Base-by-base conservation (phyloP, 2,888 invertebrate genomes). In the Lagria hirta region DNA sequence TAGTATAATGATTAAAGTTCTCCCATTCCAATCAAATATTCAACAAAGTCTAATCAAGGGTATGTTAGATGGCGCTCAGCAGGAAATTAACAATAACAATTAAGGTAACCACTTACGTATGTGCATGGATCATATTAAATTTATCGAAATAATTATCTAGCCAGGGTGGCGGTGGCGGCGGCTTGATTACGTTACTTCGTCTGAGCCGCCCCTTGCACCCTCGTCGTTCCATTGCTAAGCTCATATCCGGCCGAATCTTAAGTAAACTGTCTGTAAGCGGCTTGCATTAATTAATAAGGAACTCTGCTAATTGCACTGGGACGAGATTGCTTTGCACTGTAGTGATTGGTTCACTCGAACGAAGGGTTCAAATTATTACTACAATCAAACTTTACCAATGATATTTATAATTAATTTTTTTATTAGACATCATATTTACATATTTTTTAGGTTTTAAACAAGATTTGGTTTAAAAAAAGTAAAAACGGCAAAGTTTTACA, bases 211-310 rank as follows among this genome's bases (percentile, higher is more conserved):
- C 27, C 42, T 34, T 17, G 20, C 17, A 23, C 43, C 22, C 40
- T 30, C 56, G 50, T 30, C 56, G 50, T 54, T 54, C 48, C 34
- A 38, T 37, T 32, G 46, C 40, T 33, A 48, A 56, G 55, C 62
- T 65, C 64, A 68, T 65, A 66, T 66, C 66, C 67, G 65, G 65
- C 58, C 64, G 57, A 65, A 66, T 68, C 68, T 69, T 68, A 66
- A 66, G 66, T 66, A 69, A 69, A 68, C 69, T 69, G 68, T 68
- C 68, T 66, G 66, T 67, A 69, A 69, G 70, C 68, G 68, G 68
- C 66, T 68, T 64, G 66, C 68, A 69, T 71, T 71, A 71, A 71
- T 71, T 71, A 71, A 71, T 71, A 70, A 71, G 70, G 69, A 70
- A 69, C 68, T 69, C 62, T 62, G 68, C 70, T 71, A 70, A 71